Base-by-base conservation (phyloP, 2,888 invertebrate species). In the Dicyrtoma fusca region DNA sequence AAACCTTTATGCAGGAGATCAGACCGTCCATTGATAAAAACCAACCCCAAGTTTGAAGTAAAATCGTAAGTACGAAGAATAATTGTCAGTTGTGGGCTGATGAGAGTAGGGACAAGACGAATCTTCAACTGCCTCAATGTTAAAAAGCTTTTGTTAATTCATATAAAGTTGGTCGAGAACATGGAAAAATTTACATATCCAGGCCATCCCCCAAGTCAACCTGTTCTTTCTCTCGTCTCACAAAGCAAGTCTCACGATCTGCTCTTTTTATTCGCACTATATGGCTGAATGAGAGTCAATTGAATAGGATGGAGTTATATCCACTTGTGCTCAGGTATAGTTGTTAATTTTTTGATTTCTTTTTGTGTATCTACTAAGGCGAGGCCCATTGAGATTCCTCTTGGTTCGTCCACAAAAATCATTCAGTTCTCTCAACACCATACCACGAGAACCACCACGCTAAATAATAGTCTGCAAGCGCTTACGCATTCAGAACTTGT, bases 101-200 rank as follows among this genome's bases (percentile, higher is more conserved):
- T 34, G 34, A 34, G 8, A 34, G 23, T 26, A 34, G n/a, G 42
- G 42, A 53, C 53, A 34, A 51, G 25, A 49, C 53, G 34, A 66
- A 66, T 66, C 66, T 53, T 66, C 34, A 11, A 66, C 51, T 66
- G 66, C 66, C 66, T 66, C 66, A 53, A 53, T 53, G 26, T 66
- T 53, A 3, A 53, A 3, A 53, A 57, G 53, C 21, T 66, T 34
- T 66, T 26, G 53, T 66, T 66, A 66, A 66, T 66, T 66, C 53
- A 66, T 42, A 53, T 66, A 42, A 66, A 66, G 53, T 66, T 66
- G 66, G 57, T 57, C 34, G 65, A 57, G 55, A 57, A 65, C 57
- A 71, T 71, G 65, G 71, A 65, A 57, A 65, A 65, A 78, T 78
- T 78, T 76, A 75, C 78, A 78, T 78, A 78, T 76, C 78, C 76